Percentiles rank a stretch among this genome's conserved stretches.
phyloP scores from a whole-genome alignment of 2,113 vertebrate species.

The Tetrax tetrax region DNA sequence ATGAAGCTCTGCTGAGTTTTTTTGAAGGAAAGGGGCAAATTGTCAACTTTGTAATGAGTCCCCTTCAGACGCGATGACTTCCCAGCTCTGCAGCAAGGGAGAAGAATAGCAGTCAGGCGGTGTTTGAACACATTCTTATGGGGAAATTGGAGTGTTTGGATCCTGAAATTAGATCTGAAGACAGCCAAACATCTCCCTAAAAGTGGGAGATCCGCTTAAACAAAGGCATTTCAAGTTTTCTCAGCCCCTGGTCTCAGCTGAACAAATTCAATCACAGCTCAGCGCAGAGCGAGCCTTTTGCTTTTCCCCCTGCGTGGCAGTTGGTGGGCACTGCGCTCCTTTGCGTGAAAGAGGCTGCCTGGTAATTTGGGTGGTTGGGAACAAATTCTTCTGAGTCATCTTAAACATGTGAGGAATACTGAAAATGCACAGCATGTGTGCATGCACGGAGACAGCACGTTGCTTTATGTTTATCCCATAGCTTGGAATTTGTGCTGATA shows the following conservation, averaged over 20 bases:
- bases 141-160: conserved; percentile 38
- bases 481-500: background rate
- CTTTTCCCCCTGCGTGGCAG: background rate
- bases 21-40: conserved; percentile 32
- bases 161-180: conserved; percentile 19
- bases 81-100: conserved; percentile 3
- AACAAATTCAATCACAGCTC: background rate
- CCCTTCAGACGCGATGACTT: background rate
- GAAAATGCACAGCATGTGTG: background rate
- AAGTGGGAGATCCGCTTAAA: background rate
- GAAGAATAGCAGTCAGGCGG: background rate
- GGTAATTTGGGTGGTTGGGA: background rate
- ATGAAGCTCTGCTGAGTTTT: background rate
- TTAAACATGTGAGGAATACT: background rate
- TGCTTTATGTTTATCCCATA: background rate
- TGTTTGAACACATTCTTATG: conserved; percentile 32
- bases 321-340: background rate
- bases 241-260: background rate
- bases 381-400: background rate
- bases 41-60: conserved; percentile 44
- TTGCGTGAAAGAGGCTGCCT: background rate
- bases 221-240: background rate
- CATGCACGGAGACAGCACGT: background rate
- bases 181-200: background rate
- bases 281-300: background rate